Evolutionary conservation across 2,113 vertebrate genomes (phyloP), one percentile per base, ranked within the genome.

Genomic region (Percopsis transmontana): DNA sequence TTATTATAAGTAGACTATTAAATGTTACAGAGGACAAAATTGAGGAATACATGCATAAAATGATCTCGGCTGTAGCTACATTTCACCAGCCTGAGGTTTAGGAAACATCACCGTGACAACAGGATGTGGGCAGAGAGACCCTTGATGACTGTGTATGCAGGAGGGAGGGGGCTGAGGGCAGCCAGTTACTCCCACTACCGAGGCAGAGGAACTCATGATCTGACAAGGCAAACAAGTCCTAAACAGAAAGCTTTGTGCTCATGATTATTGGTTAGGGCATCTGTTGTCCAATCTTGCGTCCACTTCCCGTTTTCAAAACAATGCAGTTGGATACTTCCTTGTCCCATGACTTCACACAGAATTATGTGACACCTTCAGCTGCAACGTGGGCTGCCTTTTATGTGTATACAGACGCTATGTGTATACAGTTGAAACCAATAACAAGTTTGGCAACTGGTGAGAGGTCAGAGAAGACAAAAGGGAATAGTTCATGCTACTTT

Each of bases 101-200:
- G 77, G 75, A 67, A 79, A 76, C 64, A 72, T 87, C 77, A 77
- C 79, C 74, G 75, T 85, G 83, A 89, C 85, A 85, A 83, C 83
- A 72, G 76, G 77, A 80, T 83, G 85, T 81, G 81, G 80, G 80
- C 76, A 80, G 76, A 79, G 69, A 81, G 65, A 83, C 74, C 72
- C 48, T 12, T 51, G 48, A 19, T 51, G 11, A 20, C 6, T 19
- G 77, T 84, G 81, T 87, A 74, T 75, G 87, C 52, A 68, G 62
- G 48, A 67, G 72, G 68, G 72, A 72, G 68, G 72, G 70, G 41
- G 69, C 63, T 72, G 68, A 60, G 62, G 53, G 2, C 18, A 53
- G 69, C 16, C 66, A 48, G 59, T 48, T 55, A 63, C 65, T 62
- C 62, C 16, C 42, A 68, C 61, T 80, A 58, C 67, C 41, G 67